These are phyloP conservation scores for Xiphorhynchus elegans DNA, from an alignment of 2,113 vertebrate species.

Conservation along the genomic window DNA sequence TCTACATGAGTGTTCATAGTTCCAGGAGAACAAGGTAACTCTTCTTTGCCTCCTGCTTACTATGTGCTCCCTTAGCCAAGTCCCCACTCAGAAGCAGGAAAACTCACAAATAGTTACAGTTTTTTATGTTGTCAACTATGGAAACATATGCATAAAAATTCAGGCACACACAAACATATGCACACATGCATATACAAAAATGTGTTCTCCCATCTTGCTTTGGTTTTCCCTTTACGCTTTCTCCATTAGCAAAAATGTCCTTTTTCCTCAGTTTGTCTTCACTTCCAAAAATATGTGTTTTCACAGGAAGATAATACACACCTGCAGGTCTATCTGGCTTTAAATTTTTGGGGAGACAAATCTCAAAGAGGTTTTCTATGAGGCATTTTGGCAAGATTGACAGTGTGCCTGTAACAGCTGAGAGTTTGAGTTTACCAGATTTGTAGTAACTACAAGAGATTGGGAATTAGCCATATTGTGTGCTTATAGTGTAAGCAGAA, in stretches of 20 bases:
- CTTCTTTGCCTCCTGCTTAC: not conserved
- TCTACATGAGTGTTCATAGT: not conserved
- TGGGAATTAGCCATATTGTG: not conserved
- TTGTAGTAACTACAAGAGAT: not conserved
- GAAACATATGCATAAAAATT: not conserved
- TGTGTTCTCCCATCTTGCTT: not conserved
- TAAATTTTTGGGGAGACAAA: not conserved
- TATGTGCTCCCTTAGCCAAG: not conserved
- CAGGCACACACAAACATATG: fast-evolving
- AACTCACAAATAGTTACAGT: not conserved
- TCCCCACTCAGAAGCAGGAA: not conserved
- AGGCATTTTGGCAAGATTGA: not conserved
- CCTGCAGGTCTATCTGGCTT: not conserved
- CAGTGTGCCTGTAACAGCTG: not conserved
- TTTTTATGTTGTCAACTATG: not conserved
- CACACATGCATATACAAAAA: too few relatives aligned
- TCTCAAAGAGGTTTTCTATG: not conserved
- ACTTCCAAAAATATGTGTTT: not conserved
- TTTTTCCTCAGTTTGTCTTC: not conserved
- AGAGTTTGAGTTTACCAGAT: not conserved
- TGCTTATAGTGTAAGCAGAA: not conserved
- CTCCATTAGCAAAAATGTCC: not conserved
- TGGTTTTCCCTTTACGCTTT: not conserved
- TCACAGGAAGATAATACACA: not conserved
- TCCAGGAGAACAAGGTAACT: not conserved